A percentile compares a stretch with the other conserved stretches of the same genome.
phyloP scores from a whole-genome alignment of 2,888 invertebrate species.

The Vanessa cardui region DNA sequence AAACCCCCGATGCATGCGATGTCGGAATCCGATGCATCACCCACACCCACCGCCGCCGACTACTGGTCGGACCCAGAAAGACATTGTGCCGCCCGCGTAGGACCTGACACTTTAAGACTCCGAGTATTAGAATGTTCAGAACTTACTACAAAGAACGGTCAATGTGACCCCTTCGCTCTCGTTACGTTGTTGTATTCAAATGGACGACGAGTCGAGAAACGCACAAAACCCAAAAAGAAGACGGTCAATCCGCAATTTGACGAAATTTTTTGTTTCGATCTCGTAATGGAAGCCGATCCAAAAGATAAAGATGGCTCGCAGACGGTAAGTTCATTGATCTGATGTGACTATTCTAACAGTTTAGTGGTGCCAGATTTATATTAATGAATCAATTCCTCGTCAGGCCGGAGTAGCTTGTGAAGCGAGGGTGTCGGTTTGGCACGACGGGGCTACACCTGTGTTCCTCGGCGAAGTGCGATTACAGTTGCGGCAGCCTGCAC shows the following conservation, averaged over 20 bases:
- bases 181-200: conserved; percentile 91
- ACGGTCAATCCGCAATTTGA: conserved; percentile 95
- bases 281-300: conserved; percentile 82
- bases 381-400: conserved; percentile 9
- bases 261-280: conserved; percentile 91
- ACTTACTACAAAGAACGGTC: conserved; percentile 93
- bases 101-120: conserved; percentile 80
- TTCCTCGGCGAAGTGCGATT: conserved; percentile 95
- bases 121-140: conserved; percentile 93
- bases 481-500: conserved; percentile 86
- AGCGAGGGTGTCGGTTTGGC: conserved; percentile 92
- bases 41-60: conserved; percentile 76
- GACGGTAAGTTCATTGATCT: conserved; percentile 67
- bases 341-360: too few species aligned
- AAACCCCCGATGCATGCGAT: conserved; percentile 75
- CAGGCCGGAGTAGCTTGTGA: conserved; percentile 88
- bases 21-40: conserved; percentile 68
- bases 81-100: conserved; percentile 73
- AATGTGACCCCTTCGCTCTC: conserved; percentile 95
- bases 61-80: conserved; percentile 80
- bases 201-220: conserved; percentile 89
- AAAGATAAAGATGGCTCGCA: conserved; percentile 81
- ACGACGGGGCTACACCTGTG: conserved; percentile 91
- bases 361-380: too few species aligned
- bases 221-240: conserved; percentile 94